Conservation (phyloP, 2,113 vertebrate genomes). For the Zosterops lateralis region DNA sequence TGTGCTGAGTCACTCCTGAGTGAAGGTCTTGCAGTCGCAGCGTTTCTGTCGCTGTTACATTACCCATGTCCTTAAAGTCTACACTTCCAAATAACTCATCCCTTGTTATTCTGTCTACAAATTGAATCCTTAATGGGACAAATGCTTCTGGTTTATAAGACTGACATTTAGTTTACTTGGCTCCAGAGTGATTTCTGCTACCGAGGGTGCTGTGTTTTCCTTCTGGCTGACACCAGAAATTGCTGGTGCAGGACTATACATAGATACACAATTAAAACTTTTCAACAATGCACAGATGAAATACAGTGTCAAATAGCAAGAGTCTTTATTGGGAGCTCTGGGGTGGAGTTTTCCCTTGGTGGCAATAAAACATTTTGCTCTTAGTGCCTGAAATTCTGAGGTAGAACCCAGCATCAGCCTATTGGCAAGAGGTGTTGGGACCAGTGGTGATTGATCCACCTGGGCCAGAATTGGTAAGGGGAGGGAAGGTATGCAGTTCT, state of each 20-base stretch:
- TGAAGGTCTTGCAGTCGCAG: background rate
- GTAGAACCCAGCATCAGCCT: background rate
- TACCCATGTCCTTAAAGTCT: background rate
- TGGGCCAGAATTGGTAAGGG: background rate
- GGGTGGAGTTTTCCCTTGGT: background rate
- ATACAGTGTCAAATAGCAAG: background rate
- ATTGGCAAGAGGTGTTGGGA: background rate
- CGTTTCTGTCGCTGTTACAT: background rate
- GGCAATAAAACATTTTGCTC: background rate
- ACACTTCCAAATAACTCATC: background rate
- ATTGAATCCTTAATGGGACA: background rate
- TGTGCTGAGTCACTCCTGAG: conserved; percentile 4
- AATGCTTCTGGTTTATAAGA: background rate
- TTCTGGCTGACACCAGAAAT: background rate
- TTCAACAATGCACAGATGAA: background rate
- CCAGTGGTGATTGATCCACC: background rate
- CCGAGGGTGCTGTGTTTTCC: background rate
- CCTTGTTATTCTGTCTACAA: background rate
- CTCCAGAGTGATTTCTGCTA: background rate
- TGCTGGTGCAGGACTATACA: background rate
- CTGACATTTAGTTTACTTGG: background rate
- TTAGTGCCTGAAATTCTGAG: background rate
- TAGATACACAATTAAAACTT: background rate
- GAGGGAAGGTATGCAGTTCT: background rate
- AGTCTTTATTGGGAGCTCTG: background rate